These are phyloP conservation scores for Monochamus alternatus DNA, from an alignment of 2,888 invertebrate species.

Conservation along the genomic window DNA sequence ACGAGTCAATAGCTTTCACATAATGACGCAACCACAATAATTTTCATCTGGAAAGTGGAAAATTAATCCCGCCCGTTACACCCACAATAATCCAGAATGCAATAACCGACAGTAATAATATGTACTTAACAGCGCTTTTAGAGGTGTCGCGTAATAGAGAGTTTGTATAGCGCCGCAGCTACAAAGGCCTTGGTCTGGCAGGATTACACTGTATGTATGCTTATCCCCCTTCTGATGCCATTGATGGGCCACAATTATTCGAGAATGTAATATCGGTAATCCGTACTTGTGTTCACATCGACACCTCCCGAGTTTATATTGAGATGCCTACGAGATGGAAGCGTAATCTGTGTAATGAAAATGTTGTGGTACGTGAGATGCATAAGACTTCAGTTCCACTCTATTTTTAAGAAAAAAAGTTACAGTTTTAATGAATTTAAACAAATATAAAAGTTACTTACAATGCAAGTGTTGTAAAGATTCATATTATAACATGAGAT, in stretches of 20 bases:
- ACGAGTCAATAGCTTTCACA: background rate
- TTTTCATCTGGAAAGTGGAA: slow-evolving; percentile 43
- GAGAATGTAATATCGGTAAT: slow-evolving; percentile 69
- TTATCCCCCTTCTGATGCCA: slow-evolving; percentile 59
- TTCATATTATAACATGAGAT: too few relatives aligned
- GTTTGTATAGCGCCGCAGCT: slow-evolving; percentile 56
- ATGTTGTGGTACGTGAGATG: background rate
- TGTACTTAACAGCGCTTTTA: slow-evolving; percentile 57
- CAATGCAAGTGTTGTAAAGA: too few relatives aligned
- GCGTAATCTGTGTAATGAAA: slow-evolving; percentile 9
- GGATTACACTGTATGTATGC: slow-evolving; percentile 56
- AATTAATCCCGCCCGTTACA: slow-evolving; percentile 45
- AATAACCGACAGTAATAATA: slow-evolving; percentile 59
- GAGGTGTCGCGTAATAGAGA: slow-evolving; percentile 58
- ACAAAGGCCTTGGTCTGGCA: slow-evolving; percentile 55
- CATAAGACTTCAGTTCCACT: background rate
- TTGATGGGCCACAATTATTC: slow-evolving; percentile 68
- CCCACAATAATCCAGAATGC: slow-evolving; percentile 53
- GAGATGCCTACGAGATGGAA: background rate
- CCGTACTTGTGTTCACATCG: slow-evolving; percentile 59
- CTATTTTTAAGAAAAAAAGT: too few relatives aligned
- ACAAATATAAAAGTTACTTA: too few relatives aligned
- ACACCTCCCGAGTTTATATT: slow-evolving; percentile 44
- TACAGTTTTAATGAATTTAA: too few relatives aligned
- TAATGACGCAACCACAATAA: slow-evolving; percentile 42